phyloP scores from a whole-genome alignment of 2,797 vertebrate genomes.

The Glossophaga mutica region DNA sequence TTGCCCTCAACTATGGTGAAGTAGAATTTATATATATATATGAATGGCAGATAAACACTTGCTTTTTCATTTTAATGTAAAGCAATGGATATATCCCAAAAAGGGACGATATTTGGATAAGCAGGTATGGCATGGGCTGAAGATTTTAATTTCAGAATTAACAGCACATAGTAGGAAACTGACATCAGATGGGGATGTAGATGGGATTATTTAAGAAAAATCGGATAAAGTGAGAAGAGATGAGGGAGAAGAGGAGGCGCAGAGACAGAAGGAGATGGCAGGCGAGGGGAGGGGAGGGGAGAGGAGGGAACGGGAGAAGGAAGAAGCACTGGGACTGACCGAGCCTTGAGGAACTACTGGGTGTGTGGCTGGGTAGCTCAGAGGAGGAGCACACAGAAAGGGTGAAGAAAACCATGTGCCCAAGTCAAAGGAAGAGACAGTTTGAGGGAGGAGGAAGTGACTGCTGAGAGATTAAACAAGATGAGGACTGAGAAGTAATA shows the following conservation, averaged over 20 bases:
- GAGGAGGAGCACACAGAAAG: background rate
- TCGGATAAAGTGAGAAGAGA: background rate
- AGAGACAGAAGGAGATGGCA: background rate
- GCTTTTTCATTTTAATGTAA: slow-evolving; percentile 44
- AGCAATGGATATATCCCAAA: no score
- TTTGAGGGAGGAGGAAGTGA: background rate
- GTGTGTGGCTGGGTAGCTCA: background rate
- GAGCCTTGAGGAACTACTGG: background rate
- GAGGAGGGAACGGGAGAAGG: background rate
- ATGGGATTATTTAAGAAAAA: background rate
- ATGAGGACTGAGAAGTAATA: background rate
- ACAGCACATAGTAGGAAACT: background rate
- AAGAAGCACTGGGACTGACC: background rate
- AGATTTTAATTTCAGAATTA: background rate
- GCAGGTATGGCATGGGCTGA: background rate
- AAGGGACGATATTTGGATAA: background rate
- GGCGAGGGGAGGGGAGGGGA: background rate
- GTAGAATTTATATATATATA: background rate
- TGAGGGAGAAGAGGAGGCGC: background rate
- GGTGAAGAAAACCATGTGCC: background rate
- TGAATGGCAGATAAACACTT: slow-evolving; percentile 40
- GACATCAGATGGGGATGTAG: background rate
- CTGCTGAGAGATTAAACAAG: background rate
- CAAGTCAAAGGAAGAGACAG: background rate
- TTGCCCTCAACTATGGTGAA: background rate